A percentile compares a stretch with the other conserved stretches of the same genome.
phyloP scores from a whole-genome alignment of 1,140 invertebrate species.

The Nasonia giraulti region DNA sequence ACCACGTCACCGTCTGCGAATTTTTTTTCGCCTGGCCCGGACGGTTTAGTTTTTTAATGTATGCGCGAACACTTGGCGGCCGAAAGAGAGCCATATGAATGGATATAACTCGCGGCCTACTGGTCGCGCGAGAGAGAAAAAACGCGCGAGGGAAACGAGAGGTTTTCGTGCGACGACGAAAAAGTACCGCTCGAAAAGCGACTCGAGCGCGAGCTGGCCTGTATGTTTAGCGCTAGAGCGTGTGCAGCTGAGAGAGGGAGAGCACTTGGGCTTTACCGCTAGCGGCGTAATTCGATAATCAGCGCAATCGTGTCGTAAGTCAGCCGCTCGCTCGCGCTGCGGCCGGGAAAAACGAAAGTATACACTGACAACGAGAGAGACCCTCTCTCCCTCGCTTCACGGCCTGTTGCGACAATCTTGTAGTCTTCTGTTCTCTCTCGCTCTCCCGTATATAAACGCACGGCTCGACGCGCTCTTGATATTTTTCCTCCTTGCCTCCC shows the following conservation, averaged over 20 bases:
- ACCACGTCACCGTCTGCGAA: conserved; percentile 41
- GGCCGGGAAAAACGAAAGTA: conserved; percentile 57
- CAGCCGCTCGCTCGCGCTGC: conserved; percentile 29
- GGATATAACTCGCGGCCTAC: background rate
- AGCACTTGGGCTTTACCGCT: conserved; percentile 44
- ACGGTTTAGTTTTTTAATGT: background rate
- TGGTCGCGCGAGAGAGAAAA: no score
- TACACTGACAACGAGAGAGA: conserved; percentile 24
- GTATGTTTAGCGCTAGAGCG: no score
- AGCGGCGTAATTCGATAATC: conserved; percentile 58
- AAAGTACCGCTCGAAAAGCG: background rate
- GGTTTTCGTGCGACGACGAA: background rate
- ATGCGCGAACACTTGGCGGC: background rate
- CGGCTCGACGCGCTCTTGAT: background rate
- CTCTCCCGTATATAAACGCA: conserved; percentile 19
- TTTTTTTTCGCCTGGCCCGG: background rate
- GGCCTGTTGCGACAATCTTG: background rate
- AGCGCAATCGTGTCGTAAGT: conserved; percentile 56
- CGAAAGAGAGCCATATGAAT: background rate
- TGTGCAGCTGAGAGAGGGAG: background rate
- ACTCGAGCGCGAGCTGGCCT: no score
- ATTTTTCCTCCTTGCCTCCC: background rate
- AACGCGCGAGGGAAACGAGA: background rate
- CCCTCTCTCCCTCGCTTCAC: conserved; percentile 19
- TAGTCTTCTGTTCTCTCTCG: background rate